Conservation (phyloP, 2,797 vertebrate genomes). For the Salmo trutta region DNA sequence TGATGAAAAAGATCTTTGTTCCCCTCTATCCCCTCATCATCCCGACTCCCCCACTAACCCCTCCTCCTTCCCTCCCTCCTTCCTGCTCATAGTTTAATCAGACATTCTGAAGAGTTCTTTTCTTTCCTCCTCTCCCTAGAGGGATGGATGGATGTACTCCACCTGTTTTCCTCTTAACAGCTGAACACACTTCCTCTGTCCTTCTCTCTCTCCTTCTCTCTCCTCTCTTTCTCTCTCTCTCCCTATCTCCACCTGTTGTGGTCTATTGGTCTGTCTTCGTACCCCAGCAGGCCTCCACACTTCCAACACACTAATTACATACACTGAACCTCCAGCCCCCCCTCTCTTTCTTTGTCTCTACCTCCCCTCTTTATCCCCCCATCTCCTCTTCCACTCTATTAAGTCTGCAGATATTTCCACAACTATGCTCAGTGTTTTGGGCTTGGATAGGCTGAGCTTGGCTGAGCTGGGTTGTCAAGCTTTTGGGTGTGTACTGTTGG, state of each 20-base stretch:
- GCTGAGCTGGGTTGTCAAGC: slow-evolving; percentile 17
- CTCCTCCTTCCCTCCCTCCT: slow-evolving; percentile 13
- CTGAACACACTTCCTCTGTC: slow-evolving; percentile 56
- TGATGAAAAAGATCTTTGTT: slow-evolving; percentile 38
- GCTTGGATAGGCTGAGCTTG: slow-evolving; percentile 13
- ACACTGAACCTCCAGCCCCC: slow-evolving; percentile 30
- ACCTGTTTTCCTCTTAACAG: slow-evolving; percentile 66
- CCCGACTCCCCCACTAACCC: slow-evolving; percentile 29
- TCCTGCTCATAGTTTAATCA: background rate
- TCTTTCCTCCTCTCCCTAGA: slow-evolving; percentile 6
- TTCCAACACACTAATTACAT: slow-evolving; percentile 3
- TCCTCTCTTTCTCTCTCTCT: slow-evolving; percentile 12
- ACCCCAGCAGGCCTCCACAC: slow-evolving; percentile 34
- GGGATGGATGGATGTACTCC: slow-evolving; percentile 48
- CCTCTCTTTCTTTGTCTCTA: no score
- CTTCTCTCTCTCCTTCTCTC: slow-evolving; percentile 12
- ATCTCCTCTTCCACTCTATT: no score
- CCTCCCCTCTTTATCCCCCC: no score
- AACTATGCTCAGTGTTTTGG: background rate
- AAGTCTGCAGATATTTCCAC: slow-evolving; percentile 4
- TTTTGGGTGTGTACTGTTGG: no score
- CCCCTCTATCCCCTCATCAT: slow-evolving; percentile 16
- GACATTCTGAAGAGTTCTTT: no score
- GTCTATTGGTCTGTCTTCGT: slow-evolving; percentile 17
- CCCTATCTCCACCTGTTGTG: slow-evolving; percentile 20